Conservation (phyloP, 1,140 invertebrate genomes). For the Neelides sp. region DNA sequence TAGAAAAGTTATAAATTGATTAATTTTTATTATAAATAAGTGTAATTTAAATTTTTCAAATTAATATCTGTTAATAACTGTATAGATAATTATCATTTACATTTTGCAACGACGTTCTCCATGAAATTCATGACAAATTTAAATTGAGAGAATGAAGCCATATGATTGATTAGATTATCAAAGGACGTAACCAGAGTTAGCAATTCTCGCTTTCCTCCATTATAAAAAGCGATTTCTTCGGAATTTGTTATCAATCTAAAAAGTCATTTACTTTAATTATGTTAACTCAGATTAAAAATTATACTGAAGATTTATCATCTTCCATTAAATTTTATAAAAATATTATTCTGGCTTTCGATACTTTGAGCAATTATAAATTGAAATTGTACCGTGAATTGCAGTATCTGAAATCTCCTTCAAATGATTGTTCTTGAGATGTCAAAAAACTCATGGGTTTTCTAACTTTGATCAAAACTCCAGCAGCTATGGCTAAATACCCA, state of each 20-base stretch:
- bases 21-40: conserved; percentile 9
- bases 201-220: conserved; percentile 75
- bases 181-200: conserved; percentile 75
- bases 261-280: too few relatives aligned
- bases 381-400: too few relatives aligned
- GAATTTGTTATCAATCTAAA: conserved; percentile 92
- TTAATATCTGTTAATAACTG: conserved; percentile 8
- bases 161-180: conserved; percentile 68
- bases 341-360: too few relatives aligned
- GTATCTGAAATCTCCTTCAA: conserved; percentile 95
- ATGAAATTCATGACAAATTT: conserved; percentile 82
- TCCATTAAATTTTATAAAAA: too few relatives aligned
- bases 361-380: too few relatives aligned
- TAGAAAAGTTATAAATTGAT: conserved; percentile 32
- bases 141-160: conserved; percentile 81
- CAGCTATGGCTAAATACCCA: conserved; percentile 69
- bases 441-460: conserved; percentile 72
- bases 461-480: conserved; percentile 62
- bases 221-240: conserved; percentile 94
- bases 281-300: too few relatives aligned
- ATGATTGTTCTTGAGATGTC: conserved; percentile 85
- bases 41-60: conserved; percentile 6
- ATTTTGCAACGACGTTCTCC: conserved; percentile 94
- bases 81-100: conserved; percentile 45
- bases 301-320: too few relatives aligned